phyloP scores from a whole-genome alignment of 2,888 invertebrate genomes.

The Augiades crinisus region DNA sequence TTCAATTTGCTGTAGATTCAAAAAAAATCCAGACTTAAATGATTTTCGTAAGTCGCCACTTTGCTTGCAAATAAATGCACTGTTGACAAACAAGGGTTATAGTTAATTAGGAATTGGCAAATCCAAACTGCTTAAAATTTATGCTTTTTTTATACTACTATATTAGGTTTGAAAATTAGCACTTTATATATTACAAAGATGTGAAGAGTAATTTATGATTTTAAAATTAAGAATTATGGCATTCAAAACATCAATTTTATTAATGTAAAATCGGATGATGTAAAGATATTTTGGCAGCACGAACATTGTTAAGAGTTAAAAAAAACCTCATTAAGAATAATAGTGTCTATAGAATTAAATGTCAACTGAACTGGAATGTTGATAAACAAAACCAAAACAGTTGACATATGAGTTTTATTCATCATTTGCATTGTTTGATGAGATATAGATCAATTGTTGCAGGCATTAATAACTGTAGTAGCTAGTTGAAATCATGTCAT shows the following conservation, averaged over 20 bases:
- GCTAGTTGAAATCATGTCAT: constrained; percentile 7
- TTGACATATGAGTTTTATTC: no score
- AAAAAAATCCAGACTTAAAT: constrained; percentile 15
- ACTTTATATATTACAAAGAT: background rate
- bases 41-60: constrained; percentile 45
- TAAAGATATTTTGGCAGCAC: background rate
- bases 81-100: constrained; percentile 8
- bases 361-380: constrained; percentile 5
- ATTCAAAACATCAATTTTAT: background rate
- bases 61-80: constrained; percentile 64
- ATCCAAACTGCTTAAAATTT: constrained; percentile 5
- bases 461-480: constrained; percentile 7
- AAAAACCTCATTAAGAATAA: no score
- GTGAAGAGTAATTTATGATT: background rate
- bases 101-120: constrained; percentile 22
- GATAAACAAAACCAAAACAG: no score
- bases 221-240: background rate
- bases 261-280: background rate
- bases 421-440: no score
- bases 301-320: no score
- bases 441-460: constrained; percentile 7
- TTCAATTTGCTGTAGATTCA: constrained; percentile 32
- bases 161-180: background rate
- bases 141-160: background rate
- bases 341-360: no score